Evolutionary conservation across 2,113 vertebrate genomes (phyloP), one percentile per base, ranked within the genome.

Genomic region (Xyliphius kryptos): DNA sequence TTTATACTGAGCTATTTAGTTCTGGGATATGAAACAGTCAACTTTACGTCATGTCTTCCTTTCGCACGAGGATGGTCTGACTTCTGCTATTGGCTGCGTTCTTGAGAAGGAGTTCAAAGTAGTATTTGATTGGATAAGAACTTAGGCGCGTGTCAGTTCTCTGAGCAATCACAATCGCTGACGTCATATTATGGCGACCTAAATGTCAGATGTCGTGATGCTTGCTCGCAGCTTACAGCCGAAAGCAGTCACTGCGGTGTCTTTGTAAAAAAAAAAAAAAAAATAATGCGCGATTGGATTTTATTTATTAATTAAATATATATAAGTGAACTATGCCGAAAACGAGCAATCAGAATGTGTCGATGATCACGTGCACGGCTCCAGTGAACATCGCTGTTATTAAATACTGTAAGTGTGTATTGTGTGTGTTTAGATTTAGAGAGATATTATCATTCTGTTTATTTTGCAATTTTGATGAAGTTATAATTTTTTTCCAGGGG

Each of bases 361-460:
- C 73, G 4, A 11, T 78, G 16, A 85, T 90, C 9, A 93, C 91
- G 40, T 97, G 93, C 72, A 91, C 90, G 0, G 95, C 94, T 6
- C 95, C 95, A 0, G 92, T 95, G 46, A 98, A 98, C 77, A 98
- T 98, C 73, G 95, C 95, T 5, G 95, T 97, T 63, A 83, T 98
- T 66, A 98, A 98, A 51, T 98, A 98, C 83, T 97, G 94, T 97
- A 77, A 94, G 95, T 93, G 56, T 69, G 38, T 9, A 9, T n/a
- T 32, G 7, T 7, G 53, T n/a, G n/a, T 17, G 8, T 61, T 14
- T 17, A n/a, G 9, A 50, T 4, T 38, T 36, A 9, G 10, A 22
- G 5, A 6, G 3, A 4, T 22, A n/a, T n/a, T n/a, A n/a, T n/a
- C n/a, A n/a, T n/a, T n/a, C n/a, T n/a, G n/a, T n/a, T n/a, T n/a